A percentile compares a stretch with the other conserved stretches of the same genome.
These are phyloP conservation scores for Colinus virginianus DNA, from an alignment of 2,113 vertebrate species.

Conservation along the genomic window DNA sequence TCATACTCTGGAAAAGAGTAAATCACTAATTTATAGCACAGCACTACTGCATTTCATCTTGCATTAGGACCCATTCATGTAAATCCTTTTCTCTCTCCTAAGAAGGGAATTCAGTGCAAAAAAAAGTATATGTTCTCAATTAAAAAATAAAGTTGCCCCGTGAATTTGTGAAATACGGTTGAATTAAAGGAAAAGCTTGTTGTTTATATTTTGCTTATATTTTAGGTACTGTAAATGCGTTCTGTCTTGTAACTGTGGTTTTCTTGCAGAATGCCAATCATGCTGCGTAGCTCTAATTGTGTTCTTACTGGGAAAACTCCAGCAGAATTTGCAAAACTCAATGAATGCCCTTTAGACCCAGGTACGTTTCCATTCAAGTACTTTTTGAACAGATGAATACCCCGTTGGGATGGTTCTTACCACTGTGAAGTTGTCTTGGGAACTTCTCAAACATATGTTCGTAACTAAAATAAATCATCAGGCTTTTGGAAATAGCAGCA, in stretches of 20 bases:
- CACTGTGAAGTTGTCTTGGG: neutral
- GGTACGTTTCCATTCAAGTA: constrained; percentile 69
- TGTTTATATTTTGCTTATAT: neutral
- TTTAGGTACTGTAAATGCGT: neutral
- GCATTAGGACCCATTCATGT: too few relatives aligned
- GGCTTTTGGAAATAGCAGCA: neutral
- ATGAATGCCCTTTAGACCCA: constrained; percentile 97
- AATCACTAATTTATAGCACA: too few relatives aligned
- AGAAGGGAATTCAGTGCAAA: neutral
- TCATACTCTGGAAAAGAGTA: too few relatives aligned
- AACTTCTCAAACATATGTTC: neutral
- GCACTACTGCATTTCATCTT: too few relatives aligned
- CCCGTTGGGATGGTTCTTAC: neutral
- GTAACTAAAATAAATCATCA: neutral
- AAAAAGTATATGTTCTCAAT: neutral
- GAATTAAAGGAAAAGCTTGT: neutral
- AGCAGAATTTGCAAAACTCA: constrained; percentile 95
- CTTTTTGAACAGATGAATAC: neutral
- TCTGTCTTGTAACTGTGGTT: neutral
- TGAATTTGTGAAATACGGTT: neutral
- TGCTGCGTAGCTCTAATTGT: constrained; percentile 97
- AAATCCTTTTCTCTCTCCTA: too few relatives aligned
- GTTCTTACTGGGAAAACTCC: constrained; percentile 95
- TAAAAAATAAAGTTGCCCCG: neutral
- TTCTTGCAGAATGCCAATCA: constrained; percentile 94